These are phyloP conservation scores for Lasioglossum lativentre DNA, from an alignment of 2,888 invertebrate species.

Conservation along the genomic window DNA sequence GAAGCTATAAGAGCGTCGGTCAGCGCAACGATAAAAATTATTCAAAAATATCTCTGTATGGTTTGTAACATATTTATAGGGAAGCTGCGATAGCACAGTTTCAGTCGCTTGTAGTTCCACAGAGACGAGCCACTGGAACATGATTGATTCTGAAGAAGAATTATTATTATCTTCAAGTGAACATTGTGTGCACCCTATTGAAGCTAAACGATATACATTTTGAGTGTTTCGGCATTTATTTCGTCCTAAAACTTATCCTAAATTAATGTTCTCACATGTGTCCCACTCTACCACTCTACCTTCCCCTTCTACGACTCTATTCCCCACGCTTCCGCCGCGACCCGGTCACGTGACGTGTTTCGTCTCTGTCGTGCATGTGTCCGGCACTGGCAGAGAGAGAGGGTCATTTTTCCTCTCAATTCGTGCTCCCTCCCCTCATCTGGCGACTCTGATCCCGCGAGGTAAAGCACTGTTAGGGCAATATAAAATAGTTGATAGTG, in stretches of 20 bases:
- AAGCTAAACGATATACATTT: background rate
- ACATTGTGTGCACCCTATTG: background rate
- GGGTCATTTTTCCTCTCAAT: no score
- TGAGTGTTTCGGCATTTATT: background rate
- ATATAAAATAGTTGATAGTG: no score
- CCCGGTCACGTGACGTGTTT: no score
- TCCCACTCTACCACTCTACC: no score
- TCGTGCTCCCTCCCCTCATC: no score
- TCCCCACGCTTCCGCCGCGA: no score
- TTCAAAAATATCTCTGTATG: background rate
- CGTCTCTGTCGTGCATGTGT: no score
- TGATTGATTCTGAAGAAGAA: background rate
- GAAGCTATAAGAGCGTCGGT: background rate
- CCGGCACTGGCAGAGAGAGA: no score
- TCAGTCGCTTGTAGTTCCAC: background rate
- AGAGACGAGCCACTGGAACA: background rate
- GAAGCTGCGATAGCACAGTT: background rate
- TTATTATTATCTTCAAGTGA: background rate
- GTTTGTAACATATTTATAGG: background rate
- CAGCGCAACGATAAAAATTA: background rate
- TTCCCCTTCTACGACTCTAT: no score
- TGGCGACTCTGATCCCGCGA: no score
- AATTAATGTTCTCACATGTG: background rate
- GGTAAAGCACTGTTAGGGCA: no score
- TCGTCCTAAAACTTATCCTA: background rate